Conservation (phyloP, 1,140 invertebrate genomes). For the Heliconius nattereri region DNA sequence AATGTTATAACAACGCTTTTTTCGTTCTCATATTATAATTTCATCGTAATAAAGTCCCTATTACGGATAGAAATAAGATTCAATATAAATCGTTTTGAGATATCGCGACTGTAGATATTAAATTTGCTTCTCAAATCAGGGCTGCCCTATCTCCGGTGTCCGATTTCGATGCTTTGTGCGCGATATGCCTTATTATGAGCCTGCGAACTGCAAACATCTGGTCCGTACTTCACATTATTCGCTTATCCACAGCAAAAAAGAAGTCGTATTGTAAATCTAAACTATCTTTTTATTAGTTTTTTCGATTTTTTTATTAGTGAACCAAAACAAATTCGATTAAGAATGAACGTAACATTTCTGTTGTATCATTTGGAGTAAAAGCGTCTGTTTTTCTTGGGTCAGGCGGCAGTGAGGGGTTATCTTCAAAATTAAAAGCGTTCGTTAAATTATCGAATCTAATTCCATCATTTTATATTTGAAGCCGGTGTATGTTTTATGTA, state of each 20-base stretch:
- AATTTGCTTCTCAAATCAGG: constrained; percentile 61
- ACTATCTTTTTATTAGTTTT: constrained; percentile 40
- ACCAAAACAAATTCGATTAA: constrained; percentile 50
- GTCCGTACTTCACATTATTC: constrained; percentile 66
- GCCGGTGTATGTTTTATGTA: constrained; percentile 24
- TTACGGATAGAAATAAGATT: constrained; percentile 39
- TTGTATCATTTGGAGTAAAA: constrained; percentile 49
- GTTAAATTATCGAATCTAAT: constrained; percentile 67
- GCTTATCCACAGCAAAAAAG: constrained; percentile 62
- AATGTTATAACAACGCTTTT: constrained; percentile 62
- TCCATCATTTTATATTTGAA: constrained; percentile 70
- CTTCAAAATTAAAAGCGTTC: constrained; percentile 72
- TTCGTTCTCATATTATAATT: constrained; percentile 25
- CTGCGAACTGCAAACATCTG: constrained; percentile 78
- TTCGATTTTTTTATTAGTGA: constrained; percentile 44
- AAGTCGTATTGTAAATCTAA: constrained; percentile 63
- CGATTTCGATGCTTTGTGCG: constrained; percentile 78
- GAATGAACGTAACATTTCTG: constrained; percentile 43
- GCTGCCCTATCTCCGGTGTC: constrained; percentile 78
- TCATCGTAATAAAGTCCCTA: constrained; percentile 25
- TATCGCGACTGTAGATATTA: constrained; percentile 49
- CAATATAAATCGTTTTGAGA: constrained; percentile 42
- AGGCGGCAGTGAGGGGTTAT: constrained; percentile 70
- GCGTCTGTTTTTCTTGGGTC: constrained; percentile 51
- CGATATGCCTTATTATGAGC: constrained; percentile 79